Evolutionary conservation across 2,113 vertebrate species (phyloP), one percentile per base, ranked within the genome.

Genomic region (Centropristis striata): DNA sequence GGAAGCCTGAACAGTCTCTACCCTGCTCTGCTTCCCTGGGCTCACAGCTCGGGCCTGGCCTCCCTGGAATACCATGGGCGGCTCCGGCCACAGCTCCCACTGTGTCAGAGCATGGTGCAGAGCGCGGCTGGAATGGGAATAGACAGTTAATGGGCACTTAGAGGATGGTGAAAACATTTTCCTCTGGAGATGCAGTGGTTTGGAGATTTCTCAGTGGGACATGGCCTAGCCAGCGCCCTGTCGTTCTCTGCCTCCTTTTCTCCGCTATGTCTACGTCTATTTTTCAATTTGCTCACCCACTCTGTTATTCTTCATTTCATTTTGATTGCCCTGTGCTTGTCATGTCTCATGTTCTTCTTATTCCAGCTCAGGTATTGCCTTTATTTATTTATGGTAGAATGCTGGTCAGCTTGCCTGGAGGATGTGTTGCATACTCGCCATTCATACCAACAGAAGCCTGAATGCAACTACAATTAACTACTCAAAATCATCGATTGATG

Each of bases 101-200:
- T 88, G 86, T 71, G 90, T 76, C 36, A 15, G 53, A 86, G 88
- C 70, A 80, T 28, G 44, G 80, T 57, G 84, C 70, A 51, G 80
- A 87, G 80, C 61, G 16, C 16, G 73, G 76, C 86, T 92, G 84
- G 86, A 93, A 92, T 89, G 90, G 88, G 92, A 93, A 93, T 86
- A 92, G 88, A 89, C 89, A 84, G 91, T 90, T 94, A 94, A 95
- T 93, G 91, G 93, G 89, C 89, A 93, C 92, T 94, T 93, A 91
- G 78, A 87, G 83, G 77, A 87, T 88, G 87, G 86, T 81, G 67
- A 90, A 93, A 92, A 90, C 83, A 92, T 91, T 92, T 93, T 91
- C 86, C 93, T 92, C 90, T 85, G 83, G 92, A 93, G 91, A 92
- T 61, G 51, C 57, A 64, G 86, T 10, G 88, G 91, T 90, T 92